These are phyloP conservation scores for Strix occidentalis DNA, from an alignment of 2,797 vertebrate species.

Conservation along the genomic window DNA sequence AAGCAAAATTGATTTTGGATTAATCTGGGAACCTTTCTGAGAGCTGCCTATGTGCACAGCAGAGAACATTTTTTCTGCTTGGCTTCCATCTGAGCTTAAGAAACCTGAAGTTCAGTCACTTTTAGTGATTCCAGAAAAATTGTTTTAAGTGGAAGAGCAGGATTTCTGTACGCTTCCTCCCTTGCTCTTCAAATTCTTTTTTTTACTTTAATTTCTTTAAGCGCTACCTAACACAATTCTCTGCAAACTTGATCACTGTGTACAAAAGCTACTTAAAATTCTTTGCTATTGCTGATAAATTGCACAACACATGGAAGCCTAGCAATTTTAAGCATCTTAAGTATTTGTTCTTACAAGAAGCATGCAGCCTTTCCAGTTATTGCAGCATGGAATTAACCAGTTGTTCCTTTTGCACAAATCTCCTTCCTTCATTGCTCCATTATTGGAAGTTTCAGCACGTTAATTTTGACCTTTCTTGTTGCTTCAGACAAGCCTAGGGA, in stretches of 20 bases:
- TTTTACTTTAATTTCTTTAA: background rate
- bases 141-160: background rate
- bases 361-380: background rate
- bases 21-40: background rate
- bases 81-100: background rate
- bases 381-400: background rate
- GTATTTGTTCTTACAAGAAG: background rate
- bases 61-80: background rate
- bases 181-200: background rate
- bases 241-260: background rate
- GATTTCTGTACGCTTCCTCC: background rate
- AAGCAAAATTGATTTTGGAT: background rate
- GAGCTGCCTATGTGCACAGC: rapidly evolving
- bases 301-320: background rate
- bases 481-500: background rate
- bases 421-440: background rate
- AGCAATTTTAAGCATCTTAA: background rate
- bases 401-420: background rate
- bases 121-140: background rate
- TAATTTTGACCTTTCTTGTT: background rate
- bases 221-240: background rate
- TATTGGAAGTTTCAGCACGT: background rate
- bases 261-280: background rate
- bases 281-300: background rate
- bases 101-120: background rate